phyloP scores from a whole-genome alignment of 1,140 invertebrate species.

The Harpegnathos saltator region DNA sequence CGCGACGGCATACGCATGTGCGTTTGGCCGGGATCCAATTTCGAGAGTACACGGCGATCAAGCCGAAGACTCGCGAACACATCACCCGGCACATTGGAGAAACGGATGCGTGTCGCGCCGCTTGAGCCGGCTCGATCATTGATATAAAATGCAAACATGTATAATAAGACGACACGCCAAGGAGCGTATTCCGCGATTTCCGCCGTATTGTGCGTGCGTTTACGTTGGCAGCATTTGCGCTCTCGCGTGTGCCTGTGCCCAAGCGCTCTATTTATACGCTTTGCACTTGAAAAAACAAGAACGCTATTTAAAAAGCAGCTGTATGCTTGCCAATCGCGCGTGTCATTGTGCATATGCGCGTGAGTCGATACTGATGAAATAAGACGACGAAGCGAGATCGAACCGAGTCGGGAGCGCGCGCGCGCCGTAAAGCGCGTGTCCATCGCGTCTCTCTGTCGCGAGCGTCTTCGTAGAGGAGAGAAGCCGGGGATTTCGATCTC shows the following conservation, averaged over 20 bases:
- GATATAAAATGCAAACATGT: slow-evolving; percentile 24
- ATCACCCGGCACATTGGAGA: neutral
- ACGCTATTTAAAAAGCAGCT: slow-evolving; percentile 68
- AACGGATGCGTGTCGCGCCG: slow-evolving; percentile 46
- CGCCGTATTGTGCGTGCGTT: neutral
- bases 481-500: too few relatives aligned
- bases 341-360: slow-evolving; percentile 25
- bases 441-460: too few relatives aligned
- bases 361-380: neutral
- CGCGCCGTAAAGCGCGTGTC: too few relatives aligned
- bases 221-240: neutral
- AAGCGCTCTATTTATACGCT: slow-evolving; percentile 62
- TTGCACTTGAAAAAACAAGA: slow-evolving; percentile 69
- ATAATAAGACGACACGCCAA: neutral
- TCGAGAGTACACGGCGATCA: slow-evolving; percentile 32
- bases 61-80: slow-evolving; percentile 59
- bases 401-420: neutral
- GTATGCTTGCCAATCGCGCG: slow-evolving; percentile 65
- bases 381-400: slow-evolving; percentile 17
- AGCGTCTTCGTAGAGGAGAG: too few relatives aligned
- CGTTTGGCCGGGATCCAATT: slow-evolving; percentile 67
- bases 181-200: slow-evolving; percentile 4
- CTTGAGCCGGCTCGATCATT: slow-evolving; percentile 26
- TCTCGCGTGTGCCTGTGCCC: neutral
- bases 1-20: slow-evolving; percentile 34